These are phyloP conservation scores for Papilio glaucus DNA, from an alignment of 1,140 invertebrate species.

Conservation along the genomic window DNA sequence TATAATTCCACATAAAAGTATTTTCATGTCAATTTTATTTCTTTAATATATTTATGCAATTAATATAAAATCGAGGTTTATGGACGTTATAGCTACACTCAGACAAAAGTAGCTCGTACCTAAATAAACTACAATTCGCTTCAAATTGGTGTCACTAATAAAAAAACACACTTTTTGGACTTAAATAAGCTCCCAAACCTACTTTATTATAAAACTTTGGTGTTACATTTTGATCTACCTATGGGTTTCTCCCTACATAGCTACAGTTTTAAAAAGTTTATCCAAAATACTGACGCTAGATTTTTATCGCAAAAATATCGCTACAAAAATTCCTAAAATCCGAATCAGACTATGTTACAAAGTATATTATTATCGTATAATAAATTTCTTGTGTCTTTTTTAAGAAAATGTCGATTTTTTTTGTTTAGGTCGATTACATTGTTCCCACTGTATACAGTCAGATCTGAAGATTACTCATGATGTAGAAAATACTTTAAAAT, in stretches of 20 bases:
- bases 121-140: too few relatives aligned
- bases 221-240: slow-evolving; percentile 73
- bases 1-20: too few relatives aligned
- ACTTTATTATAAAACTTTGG: slow-evolving; percentile 74
- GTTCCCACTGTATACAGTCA: slow-evolving; percentile 64
- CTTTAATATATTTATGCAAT: background rate
- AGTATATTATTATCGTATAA: slow-evolving; percentile 52
- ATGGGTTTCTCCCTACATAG: slow-evolving; percentile 68
- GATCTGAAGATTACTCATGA: slow-evolving; percentile 11
- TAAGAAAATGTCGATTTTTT: slow-evolving; percentile 71
- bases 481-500: slow-evolving; percentile 13
- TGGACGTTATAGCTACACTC: slow-evolving; percentile 69
- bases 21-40: too few relatives aligned
- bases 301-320: slow-evolving; percentile 72
- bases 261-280: slow-evolving; percentile 66
- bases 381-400: slow-evolving; percentile 45
- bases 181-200: slow-evolving; percentile 74
- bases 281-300: slow-evolving; percentile 78
- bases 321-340: slow-evolving; percentile 73
- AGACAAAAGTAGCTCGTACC: slow-evolving; percentile 43
- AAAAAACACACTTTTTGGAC: slow-evolving; percentile 35
- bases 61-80: slow-evolving; percentile 15
- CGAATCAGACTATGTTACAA: slow-evolving; percentile 58
- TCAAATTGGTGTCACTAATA: slow-evolving; percentile 21
- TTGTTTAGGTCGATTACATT: slow-evolving; percentile 73